Conservation (phyloP, 1,140 invertebrate genomes). For the Caenorhabditis remanei region DNA sequence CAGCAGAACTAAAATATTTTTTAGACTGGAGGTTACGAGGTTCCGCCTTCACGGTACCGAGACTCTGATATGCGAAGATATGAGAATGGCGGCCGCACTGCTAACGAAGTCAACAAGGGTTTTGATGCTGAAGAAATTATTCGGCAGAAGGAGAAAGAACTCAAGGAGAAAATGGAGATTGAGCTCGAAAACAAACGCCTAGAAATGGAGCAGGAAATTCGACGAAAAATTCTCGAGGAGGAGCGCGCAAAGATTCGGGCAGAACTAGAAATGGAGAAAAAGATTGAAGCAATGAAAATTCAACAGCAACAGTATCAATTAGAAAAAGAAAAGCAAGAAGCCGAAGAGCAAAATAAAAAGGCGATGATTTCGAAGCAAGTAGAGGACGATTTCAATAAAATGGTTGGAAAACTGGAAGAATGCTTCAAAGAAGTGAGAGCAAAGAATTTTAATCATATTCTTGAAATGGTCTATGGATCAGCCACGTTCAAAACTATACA, state of each 20-base stretch:
- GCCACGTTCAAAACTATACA: conserved; percentile 21
- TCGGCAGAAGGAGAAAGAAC: neutral
- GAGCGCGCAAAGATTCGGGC: conserved; percentile 4
- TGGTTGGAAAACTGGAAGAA: neutral
- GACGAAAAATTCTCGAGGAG: conserved; percentile 5
- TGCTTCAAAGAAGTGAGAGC: neutral
- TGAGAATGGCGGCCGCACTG: neutral
- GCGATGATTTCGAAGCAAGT: conserved; percentile 15
- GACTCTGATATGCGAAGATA: conserved; percentile 3
- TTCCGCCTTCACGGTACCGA: neutral
- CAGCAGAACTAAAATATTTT: neutral
- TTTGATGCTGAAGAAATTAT: neutral
- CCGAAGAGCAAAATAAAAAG: conserved; percentile 24
- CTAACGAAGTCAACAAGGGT: neutral
- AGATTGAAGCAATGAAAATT: neutral
- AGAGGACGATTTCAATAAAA: neutral
- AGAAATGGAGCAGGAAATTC: conserved; percentile 10
- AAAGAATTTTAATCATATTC: neutral
- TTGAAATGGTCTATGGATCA: conserved; percentile 11
- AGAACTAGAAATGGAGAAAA: conserved; percentile 20
- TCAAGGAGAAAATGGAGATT: neutral
- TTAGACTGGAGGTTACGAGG: neutral
- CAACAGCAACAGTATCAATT: conserved; percentile 13
- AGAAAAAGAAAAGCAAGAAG: conserved; percentile 3
- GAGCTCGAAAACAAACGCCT: conserved; percentile 12